Conservation (phyloP, 2,888 invertebrate genomes). For the Beris morrisii region DNA sequence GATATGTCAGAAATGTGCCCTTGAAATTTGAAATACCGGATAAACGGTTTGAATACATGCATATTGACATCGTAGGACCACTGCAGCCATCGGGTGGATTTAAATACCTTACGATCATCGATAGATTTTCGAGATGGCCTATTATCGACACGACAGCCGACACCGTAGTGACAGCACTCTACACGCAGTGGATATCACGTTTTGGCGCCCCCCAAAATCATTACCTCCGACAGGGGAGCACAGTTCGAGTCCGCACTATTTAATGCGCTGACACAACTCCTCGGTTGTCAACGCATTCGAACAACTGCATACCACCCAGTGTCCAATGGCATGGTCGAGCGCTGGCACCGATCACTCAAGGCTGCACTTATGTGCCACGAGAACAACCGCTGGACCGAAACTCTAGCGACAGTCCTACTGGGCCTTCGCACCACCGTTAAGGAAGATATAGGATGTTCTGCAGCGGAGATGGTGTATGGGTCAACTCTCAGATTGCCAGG, state of each 20-base stretch:
- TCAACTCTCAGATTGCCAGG: constrained; percentile 39
- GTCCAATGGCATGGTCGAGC: constrained; percentile 26
- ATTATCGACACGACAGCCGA: not conserved
- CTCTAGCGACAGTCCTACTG: constrained; percentile 46
- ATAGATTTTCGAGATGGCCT: not conserved
- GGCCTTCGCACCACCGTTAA: constrained; percentile 44
- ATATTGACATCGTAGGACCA: not conserved
- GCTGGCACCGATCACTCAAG: constrained; percentile 25
- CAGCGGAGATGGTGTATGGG: constrained; percentile 47
- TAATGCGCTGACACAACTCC: not conserved
- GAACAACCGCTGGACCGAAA: constrained; percentile 42
- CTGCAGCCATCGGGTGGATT: no score
- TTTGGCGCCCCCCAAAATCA: constrained; percentile 13
- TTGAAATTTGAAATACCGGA: no score
- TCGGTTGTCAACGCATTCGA: constrained; percentile 11
- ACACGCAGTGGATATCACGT: no score
- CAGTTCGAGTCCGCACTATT: constrained; percentile 28
- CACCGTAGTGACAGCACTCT: not conserved
- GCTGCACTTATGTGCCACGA: not conserved
- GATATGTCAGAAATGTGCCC: no score
- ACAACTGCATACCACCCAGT: constrained; percentile 23
- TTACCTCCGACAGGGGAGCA: constrained; percentile 28
- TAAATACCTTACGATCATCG: no score
- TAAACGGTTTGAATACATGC: no score
- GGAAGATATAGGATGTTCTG: constrained; percentile 44